Conservation (phyloP, 2,888 invertebrate species). For the Brachyptera risi region DNA sequence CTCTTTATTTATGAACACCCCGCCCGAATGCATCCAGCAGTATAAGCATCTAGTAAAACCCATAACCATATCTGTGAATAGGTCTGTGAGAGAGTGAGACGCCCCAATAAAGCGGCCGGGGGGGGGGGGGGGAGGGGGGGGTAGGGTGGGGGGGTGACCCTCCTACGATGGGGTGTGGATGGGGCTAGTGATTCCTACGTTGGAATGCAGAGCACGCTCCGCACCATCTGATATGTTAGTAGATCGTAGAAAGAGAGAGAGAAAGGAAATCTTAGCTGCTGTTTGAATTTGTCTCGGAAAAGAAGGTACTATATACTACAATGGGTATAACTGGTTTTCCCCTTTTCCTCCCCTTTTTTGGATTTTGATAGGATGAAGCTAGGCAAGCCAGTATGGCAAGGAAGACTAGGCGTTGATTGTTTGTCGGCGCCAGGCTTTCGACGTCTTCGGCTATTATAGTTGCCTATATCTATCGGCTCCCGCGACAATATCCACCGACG, state of each 20-base stretch:
- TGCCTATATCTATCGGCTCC: too few species aligned
- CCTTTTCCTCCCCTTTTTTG: conserved; percentile 18
- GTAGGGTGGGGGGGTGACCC: conserved; percentile 8
- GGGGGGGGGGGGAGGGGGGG: not conserved
- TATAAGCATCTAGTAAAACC: conserved; percentile 3
- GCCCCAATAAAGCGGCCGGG: not conserved
- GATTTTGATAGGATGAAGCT: conserved; percentile 12
- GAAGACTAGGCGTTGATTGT: conserved; percentile 15
- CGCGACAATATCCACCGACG: too few species aligned
- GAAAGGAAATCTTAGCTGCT: conserved; percentile 18
- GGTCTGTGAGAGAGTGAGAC: not conserved
- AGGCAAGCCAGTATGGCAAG: too few species aligned
- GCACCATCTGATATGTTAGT: conserved; percentile 12
- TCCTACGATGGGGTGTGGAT: conserved; percentile 3
- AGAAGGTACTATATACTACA: conserved; percentile 21
- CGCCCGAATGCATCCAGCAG: too few species aligned
- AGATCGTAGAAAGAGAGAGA: not conserved
- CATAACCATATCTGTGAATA: conserved; percentile 22
- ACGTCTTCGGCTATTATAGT: too few species aligned
- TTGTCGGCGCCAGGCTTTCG: conserved; percentile 14
- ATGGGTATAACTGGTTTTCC: conserved; percentile 19
- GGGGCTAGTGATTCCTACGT: conserved; percentile 24
- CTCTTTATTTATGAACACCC: conserved; percentile 13
- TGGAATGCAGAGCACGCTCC: conserved; percentile 23
- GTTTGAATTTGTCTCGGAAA: conserved; percentile 24